These are phyloP conservation scores for Halictus rubicundus DNA, from an alignment of 1,140 invertebrate species.

Conservation along the genomic window DNA sequence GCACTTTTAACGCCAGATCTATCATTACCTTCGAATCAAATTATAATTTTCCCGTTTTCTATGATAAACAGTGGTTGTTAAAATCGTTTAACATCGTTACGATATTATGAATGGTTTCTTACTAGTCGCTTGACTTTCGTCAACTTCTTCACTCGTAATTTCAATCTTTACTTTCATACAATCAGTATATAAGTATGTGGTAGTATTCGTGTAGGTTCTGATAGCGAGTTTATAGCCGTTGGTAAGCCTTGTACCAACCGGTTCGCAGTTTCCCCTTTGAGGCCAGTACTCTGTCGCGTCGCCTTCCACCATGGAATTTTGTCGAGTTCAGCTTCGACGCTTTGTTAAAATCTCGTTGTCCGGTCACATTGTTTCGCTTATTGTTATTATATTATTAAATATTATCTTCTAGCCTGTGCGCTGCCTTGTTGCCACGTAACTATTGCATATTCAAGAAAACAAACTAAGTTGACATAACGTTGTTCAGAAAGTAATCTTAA, in stretches of 20 bases:
- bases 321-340: background rate
- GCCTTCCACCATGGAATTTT: background rate
- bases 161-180: too few relatives aligned
- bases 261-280: constrained; percentile 46
- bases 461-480: too few relatives aligned
- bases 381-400: too few relatives aligned
- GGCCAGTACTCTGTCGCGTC: background rate
- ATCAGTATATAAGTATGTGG: background rate
- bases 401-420: background rate
- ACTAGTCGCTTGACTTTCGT: too few relatives aligned
- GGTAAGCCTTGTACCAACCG: constrained; percentile 35
- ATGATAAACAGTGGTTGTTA: background rate
- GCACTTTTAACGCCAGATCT: too few relatives aligned
- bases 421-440: too few relatives aligned
- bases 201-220: background rate
- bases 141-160: too few relatives aligned
- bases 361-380: background rate
- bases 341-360: constrained; percentile 1
- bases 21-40: too few relatives aligned
- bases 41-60: background rate
- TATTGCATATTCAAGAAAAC: too few relatives aligned
- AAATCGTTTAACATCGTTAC: too few relatives aligned
- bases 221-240: constrained; percentile 12
- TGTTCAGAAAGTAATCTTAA: too few relatives aligned
- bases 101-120: too few relatives aligned